Evolutionary conservation across 2,888 invertebrate genomes (phyloP), one percentile per base, ranked within the genome.

Genomic region (Amphipoea lucens): DNA sequence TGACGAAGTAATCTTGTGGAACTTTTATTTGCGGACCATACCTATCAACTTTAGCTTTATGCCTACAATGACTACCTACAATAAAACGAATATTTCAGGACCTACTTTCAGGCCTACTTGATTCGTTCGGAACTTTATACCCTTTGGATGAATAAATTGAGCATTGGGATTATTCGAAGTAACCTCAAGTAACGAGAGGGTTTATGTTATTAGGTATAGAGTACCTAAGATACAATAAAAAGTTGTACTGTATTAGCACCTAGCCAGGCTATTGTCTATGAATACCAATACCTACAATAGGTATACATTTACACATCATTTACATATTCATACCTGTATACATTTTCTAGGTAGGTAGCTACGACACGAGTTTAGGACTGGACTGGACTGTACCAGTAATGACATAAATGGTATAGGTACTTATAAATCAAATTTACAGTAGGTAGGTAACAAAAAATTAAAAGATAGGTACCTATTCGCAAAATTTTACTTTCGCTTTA

Each of bases 21-120:
- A 81, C 42, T 79, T 79, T 74, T 85, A 78, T 82, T 74, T 74
- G 75, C 45, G 40, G 67, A 42, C 71, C 68, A 75, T 83, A 29
- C 29, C 29, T 29, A 88, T 88, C 74, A 74, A 81, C 70, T 88
- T 81, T 68, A 71, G 48, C 80, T 82, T 71, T 82, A 88, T 78
- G 72, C 40, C 29, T 29, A 29, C 29, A 29, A 29, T 29, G 29
- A 1, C 51, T 42, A 76, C 54, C 51, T 42, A 76, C 54, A 69
- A 77, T 77, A 80, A 78, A 80, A 78, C 14, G 42, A 72, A 88
- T 78, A 85, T 75, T 67, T 71, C 73, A 74, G 72, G 60, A n/a
- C n/a, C n/a, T n/a, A n/a, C n/a, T n/a, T n/a, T n/a, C n/a, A 78
- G 68, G 36, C 57, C 74, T 76, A 71, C 66, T 82, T 70, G 69